These are phyloP conservation scores for Equus przewalskii DNA, from an alignment of 2,113 vertebrate species.

Conservation along the genomic window DNA sequence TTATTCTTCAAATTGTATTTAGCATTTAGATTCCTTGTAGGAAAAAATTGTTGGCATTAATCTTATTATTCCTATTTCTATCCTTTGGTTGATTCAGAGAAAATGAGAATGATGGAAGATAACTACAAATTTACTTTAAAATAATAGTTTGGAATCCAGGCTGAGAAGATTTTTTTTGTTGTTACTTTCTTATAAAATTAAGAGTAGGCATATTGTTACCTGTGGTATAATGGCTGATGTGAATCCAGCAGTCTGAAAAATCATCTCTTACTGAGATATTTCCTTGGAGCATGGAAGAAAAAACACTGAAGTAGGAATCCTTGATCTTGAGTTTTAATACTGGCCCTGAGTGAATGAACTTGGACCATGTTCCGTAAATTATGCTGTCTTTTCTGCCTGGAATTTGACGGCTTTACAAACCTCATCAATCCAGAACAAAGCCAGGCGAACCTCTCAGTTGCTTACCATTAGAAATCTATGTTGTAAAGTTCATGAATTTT, in stretches of 20 bases:
- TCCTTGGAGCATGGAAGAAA: background rate
- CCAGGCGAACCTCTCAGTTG: background rate
- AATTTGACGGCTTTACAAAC: background rate
- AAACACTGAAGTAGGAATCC: background rate
- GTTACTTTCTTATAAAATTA: background rate
- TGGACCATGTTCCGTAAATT: background rate
- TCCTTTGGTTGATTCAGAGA: background rate
- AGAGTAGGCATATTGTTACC: background rate
- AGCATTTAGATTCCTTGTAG: background rate
- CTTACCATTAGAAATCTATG: background rate
- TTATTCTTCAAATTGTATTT: background rate
- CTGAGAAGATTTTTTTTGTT: background rate
- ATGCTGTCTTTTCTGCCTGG: background rate
- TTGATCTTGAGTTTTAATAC: background rate
- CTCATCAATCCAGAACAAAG: background rate
- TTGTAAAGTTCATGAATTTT: slow-evolving; percentile 31
- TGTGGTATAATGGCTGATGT: background rate
- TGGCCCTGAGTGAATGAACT: background rate
- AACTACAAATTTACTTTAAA: slow-evolving; percentile 14
- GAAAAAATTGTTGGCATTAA: background rate
- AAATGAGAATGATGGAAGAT: background rate
- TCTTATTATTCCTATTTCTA: background rate
- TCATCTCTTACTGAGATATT: background rate
- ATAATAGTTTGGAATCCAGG: background rate
- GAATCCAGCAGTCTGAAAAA: background rate